These are phyloP conservation scores for Lithobates pipiens DNA, from an alignment of 2,797 vertebrate genomes.

Conservation along the genomic window DNA sequence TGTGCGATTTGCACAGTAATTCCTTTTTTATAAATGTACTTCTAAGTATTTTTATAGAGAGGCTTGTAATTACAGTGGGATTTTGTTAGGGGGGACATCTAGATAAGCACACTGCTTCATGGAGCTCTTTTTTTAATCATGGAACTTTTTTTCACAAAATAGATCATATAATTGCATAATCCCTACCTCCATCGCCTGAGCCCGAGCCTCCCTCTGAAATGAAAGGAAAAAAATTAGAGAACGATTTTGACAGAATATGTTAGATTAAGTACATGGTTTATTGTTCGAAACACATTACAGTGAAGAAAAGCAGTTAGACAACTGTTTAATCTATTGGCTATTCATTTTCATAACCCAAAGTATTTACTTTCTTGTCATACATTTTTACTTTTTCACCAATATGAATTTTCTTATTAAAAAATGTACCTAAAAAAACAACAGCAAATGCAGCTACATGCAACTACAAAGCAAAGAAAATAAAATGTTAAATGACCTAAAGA, in stretches of 20 bases:
- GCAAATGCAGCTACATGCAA: not conserved
- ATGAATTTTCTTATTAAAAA: conserved; percentile 28
- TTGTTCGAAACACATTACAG: not conserved
- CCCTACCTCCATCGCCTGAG: conserved; percentile 96
- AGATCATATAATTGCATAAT: not conserved
- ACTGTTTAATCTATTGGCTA: not conserved
- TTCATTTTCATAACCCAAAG: conserved; percentile 13
- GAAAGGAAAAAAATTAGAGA: conserved; percentile 53
- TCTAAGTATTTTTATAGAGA: no score
- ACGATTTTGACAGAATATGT: not conserved
- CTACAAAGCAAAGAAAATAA: not conserved
- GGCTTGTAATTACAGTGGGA: no score
- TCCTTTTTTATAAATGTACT: no score
- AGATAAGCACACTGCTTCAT: no score
- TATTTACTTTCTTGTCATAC: conserved; percentile 17
- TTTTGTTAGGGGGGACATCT: no score
- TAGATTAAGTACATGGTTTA: not conserved
- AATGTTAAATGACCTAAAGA: not conserved
- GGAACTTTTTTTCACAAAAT: no score
- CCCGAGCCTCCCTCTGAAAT: conserved; percentile 92
- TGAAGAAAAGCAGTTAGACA: not conserved
- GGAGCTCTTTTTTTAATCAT: no score
- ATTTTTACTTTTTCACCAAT: conserved; percentile 2
- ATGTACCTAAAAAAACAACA: not conserved
- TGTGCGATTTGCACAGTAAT: no score